phyloP scores from a whole-genome alignment of 2,113 vertebrate species.

The Oenanthe melanoleuca region DNA sequence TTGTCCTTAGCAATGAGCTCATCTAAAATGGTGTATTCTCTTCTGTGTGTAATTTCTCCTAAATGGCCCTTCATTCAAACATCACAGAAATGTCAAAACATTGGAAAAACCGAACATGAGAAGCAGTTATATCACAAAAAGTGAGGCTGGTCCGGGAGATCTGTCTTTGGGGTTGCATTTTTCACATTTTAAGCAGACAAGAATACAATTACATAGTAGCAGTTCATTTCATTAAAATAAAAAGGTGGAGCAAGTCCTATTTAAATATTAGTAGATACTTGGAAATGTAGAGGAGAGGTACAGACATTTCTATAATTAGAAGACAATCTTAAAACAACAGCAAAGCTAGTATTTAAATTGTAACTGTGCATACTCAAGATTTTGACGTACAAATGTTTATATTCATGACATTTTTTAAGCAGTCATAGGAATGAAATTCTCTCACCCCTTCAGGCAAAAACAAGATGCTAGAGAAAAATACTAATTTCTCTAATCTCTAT shows the following conservation, averaged over 20 bases:
- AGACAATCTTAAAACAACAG: background rate
- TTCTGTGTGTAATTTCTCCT: background rate
- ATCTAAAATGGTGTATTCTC: background rate
- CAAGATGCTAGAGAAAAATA: background rate
- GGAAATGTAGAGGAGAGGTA: background rate
- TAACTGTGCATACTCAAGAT: background rate
- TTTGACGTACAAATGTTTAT: background rate
- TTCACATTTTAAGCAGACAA: background rate
- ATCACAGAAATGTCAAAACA: background rate
- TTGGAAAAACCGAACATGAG: background rate
- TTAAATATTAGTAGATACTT: background rate
- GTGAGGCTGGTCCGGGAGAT: background rate
- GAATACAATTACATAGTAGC: background rate
- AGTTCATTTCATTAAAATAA: background rate
- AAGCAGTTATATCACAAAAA: background rate
- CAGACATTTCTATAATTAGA: background rate
- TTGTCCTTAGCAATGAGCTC: background rate
- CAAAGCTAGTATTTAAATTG: background rate
- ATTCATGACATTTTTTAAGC: background rate
- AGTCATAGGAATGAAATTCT: background rate
- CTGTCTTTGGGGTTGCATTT: background rate
- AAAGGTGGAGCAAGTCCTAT: rapidly evolving
- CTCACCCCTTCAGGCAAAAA: background rate
- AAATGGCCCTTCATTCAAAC: background rate
- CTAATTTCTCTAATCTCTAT: background rate